These are phyloP conservation scores for Hemibagrus wyckioides DNA, from an alignment of 2,113 vertebrate species.

Conservation along the genomic window DNA sequence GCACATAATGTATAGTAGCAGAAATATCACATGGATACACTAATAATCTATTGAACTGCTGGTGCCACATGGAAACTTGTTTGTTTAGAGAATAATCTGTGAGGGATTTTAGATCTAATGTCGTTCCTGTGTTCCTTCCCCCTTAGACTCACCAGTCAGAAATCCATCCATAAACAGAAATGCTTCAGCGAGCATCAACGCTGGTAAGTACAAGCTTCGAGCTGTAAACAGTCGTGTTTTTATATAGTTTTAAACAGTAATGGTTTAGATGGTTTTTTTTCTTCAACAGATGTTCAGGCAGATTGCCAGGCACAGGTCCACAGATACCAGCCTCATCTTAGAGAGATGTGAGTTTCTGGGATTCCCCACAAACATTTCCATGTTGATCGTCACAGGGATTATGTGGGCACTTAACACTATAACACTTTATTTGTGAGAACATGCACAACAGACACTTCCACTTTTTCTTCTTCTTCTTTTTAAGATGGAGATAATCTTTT, in stretches of 20 bases:
- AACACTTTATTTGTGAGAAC: neutral
- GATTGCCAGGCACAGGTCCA: constrained; percentile 76
- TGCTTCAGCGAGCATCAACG: constrained; percentile 68
- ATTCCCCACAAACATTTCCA: neutral
- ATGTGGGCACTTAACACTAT: too few relatives aligned
- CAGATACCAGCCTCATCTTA: constrained; percentile 75
- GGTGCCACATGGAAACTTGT: too few relatives aligned
- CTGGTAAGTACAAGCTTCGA: constrained; percentile 58
- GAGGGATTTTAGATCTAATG: neutral
- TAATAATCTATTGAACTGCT: neutral
- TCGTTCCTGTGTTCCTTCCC: neutral
- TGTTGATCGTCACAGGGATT: neutral
- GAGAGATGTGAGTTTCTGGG: constrained; percentile 85
- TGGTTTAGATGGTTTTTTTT: neutral
- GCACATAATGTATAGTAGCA: neutral
- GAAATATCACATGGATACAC: neutral
- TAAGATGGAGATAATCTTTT: neutral
- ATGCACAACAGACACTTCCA: neutral
- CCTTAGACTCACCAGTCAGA: neutral
- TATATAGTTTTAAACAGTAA: too few relatives aligned
- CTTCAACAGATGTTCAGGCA: constrained; percentile 79
- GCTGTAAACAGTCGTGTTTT: neutral
- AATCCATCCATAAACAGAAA: constrained; percentile 48
- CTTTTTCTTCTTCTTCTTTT: neutral
- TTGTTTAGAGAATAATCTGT: neutral